Conservation (phyloP, 2,113 vertebrate species). For the Onychostruthus taczanowskii region DNA sequence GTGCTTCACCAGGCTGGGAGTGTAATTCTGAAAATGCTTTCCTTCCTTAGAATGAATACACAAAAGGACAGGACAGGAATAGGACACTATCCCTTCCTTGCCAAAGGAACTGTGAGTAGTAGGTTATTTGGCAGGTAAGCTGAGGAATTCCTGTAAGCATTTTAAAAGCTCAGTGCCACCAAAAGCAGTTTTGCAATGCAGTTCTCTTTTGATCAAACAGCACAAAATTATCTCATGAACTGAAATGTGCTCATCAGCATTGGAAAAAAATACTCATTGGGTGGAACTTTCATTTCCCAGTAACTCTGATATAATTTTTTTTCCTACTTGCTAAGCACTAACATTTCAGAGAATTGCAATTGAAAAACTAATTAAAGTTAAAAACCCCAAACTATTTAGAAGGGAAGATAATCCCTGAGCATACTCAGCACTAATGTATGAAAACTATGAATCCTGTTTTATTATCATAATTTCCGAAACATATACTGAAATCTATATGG, state of each 20-base stretch:
- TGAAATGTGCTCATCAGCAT: background rate
- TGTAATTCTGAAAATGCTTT: background rate
- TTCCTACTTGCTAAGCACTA: background rate
- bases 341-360: background rate
- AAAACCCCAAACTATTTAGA: background rate
- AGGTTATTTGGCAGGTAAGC: background rate
- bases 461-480: background rate
- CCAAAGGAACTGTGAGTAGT: background rate
- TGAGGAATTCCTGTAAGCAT: background rate
- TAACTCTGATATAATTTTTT: background rate
- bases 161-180: background rate
- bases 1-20: background rate
- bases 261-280: conserved; percentile 19
- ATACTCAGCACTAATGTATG: background rate
- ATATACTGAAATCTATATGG: background rate
- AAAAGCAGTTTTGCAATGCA: background rate
- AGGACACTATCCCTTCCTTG: background rate
- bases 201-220: background rate
- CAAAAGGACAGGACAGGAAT: background rate
- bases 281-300: conserved; percentile 9
- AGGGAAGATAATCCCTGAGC: background rate
- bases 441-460: background rate
- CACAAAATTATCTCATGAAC: background rate
- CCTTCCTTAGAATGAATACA: background rate
- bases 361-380: background rate